These are phyloP conservation scores for Frieseomelitta varia DNA, from an alignment of 1,140 invertebrate species.

Conservation along the genomic window DNA sequence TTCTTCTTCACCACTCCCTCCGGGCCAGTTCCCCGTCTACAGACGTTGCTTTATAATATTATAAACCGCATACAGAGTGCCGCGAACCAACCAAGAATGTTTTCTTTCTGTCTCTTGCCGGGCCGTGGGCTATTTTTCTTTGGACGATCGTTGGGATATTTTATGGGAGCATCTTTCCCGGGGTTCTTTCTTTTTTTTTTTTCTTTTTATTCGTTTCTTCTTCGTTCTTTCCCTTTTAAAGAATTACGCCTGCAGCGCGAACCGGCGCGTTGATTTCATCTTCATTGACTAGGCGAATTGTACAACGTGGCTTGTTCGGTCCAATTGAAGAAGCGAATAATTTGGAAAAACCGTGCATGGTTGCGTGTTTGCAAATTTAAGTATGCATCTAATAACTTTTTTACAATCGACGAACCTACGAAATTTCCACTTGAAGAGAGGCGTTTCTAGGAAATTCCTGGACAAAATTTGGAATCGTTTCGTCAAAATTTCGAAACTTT, in stretches of 20 bases:
- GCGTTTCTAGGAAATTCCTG: no score
- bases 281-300: constrained; percentile 41
- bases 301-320: background rate
- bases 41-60: constrained; percentile 45
- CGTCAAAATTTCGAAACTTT: no score
- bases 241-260: background rate
- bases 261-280: background rate
- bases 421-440: no score
- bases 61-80: constrained; percentile 43
- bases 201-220: background rate
- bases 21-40: background rate
- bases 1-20: background rate
- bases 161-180: constrained; percentile 13
- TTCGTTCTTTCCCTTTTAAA: background rate
- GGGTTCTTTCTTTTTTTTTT: no score
- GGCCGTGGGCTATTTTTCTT: constrained; percentile 35
- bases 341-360: no score
- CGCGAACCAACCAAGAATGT: constrained; percentile 50
- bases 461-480: no score
- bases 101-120: constrained; percentile 15
- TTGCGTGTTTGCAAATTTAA: no score
- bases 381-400: no score
- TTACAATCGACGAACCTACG: no score
- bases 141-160: constrained; percentile 34
- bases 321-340: background rate